A percentile compares a stretch with the other conserved stretches of the same genome.
Conservation (phyloP, 2,797 vertebrate species). For the Fratercula arctica region DNA sequence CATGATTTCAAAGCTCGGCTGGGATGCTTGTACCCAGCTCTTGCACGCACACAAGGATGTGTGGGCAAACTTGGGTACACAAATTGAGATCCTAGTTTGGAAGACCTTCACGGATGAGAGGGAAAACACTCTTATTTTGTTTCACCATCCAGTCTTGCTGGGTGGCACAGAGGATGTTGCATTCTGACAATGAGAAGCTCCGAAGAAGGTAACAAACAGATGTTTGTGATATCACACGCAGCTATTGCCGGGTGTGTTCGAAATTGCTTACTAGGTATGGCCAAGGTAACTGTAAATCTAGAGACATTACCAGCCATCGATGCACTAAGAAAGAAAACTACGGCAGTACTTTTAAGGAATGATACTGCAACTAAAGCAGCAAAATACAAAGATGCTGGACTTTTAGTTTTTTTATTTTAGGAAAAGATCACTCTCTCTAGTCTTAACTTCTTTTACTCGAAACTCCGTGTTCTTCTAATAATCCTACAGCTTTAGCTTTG, state of each 20-base stretch:
- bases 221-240: not conserved
- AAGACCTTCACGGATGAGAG: not conserved
- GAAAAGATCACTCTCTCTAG: not conserved
- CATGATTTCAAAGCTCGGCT: not conserved
- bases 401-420: not conserved
- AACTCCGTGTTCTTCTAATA: not conserved
- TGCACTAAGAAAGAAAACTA: not conserved
- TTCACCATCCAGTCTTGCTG: not conserved
- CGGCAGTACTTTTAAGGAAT: not conserved
- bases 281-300: not conserved
- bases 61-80: not conserved
- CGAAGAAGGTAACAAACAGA: not conserved
- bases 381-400: not conserved
- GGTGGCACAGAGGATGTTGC: not conserved
- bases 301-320: not conserved
- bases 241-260: fast-evolving
- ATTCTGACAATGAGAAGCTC: not conserved
- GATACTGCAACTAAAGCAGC: not conserved
- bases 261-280: not conserved
- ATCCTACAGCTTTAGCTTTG: not conserved
- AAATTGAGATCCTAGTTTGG: not conserved
- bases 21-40: not conserved
- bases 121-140: not conserved
- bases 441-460: not conserved
- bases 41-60: not conserved